A percentile compares a stretch with the other conserved stretches of the same genome.
Conservation (phyloP, 2,797 vertebrate species). For the Tolypeutes matacus region DNA sequence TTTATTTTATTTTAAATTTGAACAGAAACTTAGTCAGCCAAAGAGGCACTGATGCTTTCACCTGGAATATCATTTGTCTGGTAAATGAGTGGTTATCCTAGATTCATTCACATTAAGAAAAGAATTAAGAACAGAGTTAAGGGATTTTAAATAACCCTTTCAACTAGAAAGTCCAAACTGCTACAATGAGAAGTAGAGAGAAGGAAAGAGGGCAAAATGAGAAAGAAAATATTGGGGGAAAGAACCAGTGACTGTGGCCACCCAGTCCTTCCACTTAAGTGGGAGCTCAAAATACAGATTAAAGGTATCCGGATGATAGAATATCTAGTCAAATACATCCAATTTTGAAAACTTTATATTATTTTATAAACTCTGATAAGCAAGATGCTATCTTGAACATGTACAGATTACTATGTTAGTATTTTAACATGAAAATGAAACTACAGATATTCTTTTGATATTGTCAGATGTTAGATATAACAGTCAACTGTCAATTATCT, state of each 20-base stretch:
- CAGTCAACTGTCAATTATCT: not conserved
- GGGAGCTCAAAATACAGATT: not conserved
- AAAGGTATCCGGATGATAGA: accelerated
- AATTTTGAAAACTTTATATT: not conserved
- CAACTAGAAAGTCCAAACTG: not conserved
- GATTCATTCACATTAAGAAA: not conserved
- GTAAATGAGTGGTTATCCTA: not conserved
- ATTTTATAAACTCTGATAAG: not conserved
- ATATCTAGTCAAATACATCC: not conserved
- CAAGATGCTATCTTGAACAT: not conserved
- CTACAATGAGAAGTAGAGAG: accelerated
- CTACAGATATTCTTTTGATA: not conserved
- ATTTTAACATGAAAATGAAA: not conserved
- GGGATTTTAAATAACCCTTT: not conserved
- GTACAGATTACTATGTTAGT: not conserved
- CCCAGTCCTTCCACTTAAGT: not conserved
- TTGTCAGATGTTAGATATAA: not conserved
- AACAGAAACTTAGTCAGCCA: not conserved
- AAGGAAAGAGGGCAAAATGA: not conserved
- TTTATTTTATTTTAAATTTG: not conserved
- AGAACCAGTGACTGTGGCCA: not conserved
- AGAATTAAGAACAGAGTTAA: not conserved
- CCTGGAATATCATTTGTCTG: not conserved
- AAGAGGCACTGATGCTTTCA: not conserved
- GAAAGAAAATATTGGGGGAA: not conserved